Evolutionary conservation across 2,888 invertebrate genomes (phyloP), one percentile per base, ranked within the genome.

Genomic region (Loripinus fragilis): DNA sequence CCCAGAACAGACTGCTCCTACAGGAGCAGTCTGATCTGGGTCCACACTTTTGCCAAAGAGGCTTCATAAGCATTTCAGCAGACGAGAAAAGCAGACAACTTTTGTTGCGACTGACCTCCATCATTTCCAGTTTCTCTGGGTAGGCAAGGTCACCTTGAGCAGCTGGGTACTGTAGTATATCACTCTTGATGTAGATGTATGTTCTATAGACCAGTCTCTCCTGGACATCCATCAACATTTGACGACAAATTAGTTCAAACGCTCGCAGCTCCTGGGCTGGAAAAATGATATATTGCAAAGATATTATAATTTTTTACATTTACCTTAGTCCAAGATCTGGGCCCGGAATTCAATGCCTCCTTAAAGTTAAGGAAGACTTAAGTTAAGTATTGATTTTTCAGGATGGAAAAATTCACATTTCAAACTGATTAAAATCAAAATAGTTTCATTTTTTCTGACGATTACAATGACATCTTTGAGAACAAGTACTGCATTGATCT

Each of bases 101-200:
- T n/a, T n/a, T n/a, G n/a, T n/a, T n/a, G n/a, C n/a, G n/a, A n/a
- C 76, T 45, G 74, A 93, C 97, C 95, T 98, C 98, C 98, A 99
- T 99, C 97, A 99, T 98, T 93, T 97, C 96, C 81, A 99, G 94
- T 93, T 99, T 99, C 89, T 98, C 98, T 0, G 99, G 99, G 95
- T 99, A 99, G 0, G 99, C 98, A 80, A 99, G 95, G 94, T 99
- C 99, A 0, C 99, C 99, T 5, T 97, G 96, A 17, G 98, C 98
- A 0, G 99, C 97, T 81, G 96, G 91, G 88, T 95, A 95, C 71
- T 93, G 92, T 78, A 97, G 94, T 86, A 99, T 97, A 94, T 99
- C 99, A 0, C 97, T 96, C 73, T 97, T 96, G 80, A 99, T 95
- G 93, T 98, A 99, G 86, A 99, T 96, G 94, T 98, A 97, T 0